Evolutionary conservation across 2,888 invertebrate species (phyloP), one percentile per base, ranked within the genome.

Genomic region (Syritta pipiens): DNA sequence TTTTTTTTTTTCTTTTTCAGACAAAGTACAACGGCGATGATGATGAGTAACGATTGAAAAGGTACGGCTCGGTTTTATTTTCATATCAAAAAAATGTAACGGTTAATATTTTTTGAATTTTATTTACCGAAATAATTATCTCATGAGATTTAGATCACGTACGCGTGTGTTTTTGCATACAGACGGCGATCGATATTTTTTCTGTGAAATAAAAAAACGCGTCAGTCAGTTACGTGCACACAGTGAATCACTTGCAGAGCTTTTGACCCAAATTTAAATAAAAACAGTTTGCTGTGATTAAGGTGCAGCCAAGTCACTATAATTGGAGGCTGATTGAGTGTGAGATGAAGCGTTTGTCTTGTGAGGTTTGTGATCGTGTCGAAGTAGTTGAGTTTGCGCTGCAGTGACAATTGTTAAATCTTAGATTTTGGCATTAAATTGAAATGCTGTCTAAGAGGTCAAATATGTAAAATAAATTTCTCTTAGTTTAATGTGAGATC

Each of bases 31-130:
- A n/a, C n/a, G n/a, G 12, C 10, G 1, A 40, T 30, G 37, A 42
- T 40, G 37, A 28, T 30, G 57, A 28, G 3, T 28, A 57, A 28
- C 57, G 28, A 57, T 42, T 57, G 42, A 57, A 57, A 9, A 42
- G 7, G 57, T 57, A 26, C 40, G 57, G n/a, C n/a, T n/a, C n/a
- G n/a, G n/a, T n/a, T n/a, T n/a, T 57, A 5, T 26, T 17, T 17
- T 40, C 40, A 19, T 40, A 17, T 19, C 19, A 20, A 42, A 42
- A 55, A 10, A 42, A 42, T 19, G 6, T 57, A 40, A 40, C 55
- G 22, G 55, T 37, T 7, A 7, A n/a, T 40, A 40, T 10, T 26
- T 7, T 26, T n/a, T n/a, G n/a, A 2, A 55, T 26, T 55, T 40
- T 19, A 3, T 10, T 12, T 19, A 40, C 19, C 4, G 19, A 19